Conservation (phyloP, 1,140 invertebrate species). For the Leptestheria dahalacensis region DNA sequence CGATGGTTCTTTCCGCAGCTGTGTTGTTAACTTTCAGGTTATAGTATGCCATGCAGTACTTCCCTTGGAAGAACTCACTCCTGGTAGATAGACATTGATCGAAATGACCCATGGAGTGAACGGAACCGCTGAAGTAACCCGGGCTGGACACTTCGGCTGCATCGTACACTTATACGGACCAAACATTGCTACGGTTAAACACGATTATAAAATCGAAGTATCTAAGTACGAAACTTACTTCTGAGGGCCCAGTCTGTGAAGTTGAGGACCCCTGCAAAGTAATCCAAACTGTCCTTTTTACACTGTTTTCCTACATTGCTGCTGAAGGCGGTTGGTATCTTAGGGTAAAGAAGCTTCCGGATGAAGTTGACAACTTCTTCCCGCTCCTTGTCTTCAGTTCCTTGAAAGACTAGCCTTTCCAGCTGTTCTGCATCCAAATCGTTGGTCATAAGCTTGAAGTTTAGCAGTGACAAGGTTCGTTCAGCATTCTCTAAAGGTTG, state of each 20-base stretch:
- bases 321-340: neutral
- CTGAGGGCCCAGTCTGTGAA: neutral
- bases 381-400: too few relatives aligned
- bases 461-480: too few relatives aligned
- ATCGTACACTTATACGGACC: neutral
- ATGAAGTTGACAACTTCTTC: neutral
- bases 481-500: too few relatives aligned
- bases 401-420: too few relatives aligned
- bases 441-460: too few relatives aligned
- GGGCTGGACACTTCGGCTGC: neutral
- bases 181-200: neutral
- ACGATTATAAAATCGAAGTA: neutral
- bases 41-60: conserved; percentile 7
- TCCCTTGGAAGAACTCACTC: neutral
- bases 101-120: conserved; percentile 7
- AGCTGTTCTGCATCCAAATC: too few relatives aligned
- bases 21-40: neutral
- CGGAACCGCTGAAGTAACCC: neutral
- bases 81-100: conserved; percentile 6
- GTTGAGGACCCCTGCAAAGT: neutral
- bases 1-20: neutral
- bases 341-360: neutral
- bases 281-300: neutral
- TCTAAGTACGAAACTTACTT: neutral
- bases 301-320: neutral